Evolutionary conservation across 2,797 vertebrate genomes (phyloP).

Genomic region (Cuniculus paca): DNA sequence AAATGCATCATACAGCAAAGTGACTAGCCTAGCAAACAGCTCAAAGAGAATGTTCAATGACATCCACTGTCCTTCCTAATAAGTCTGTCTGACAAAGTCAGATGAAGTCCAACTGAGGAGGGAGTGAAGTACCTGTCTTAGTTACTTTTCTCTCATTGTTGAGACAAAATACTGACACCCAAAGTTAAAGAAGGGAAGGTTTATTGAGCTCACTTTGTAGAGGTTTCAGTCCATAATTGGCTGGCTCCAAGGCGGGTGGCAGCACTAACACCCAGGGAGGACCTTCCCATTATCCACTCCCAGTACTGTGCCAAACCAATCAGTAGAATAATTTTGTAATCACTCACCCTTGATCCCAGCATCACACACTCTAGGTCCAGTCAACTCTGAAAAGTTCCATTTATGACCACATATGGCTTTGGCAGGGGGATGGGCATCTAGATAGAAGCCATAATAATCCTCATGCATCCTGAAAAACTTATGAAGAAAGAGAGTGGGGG

Average conservation of each 20-base stretch:
- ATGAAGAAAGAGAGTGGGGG: neutral
- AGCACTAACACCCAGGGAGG: neutral
- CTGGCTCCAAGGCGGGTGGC: neutral
- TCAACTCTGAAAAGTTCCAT: neutral
- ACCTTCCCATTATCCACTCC: neutral
- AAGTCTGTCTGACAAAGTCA: neutral
- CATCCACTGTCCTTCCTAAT: neutral
- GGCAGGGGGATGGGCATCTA: neutral
- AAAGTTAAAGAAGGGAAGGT: neutral
- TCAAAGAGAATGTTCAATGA: neutral
- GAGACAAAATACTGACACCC: neutral
- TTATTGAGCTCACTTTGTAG: neutral
- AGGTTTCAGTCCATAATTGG: neutral
- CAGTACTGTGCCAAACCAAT: neutral
- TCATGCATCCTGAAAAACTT: neutral
- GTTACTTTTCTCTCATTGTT: neutral
- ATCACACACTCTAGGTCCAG: neutral
- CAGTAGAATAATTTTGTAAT: neutral
- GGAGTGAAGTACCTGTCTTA: neutral
- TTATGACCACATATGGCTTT: neutral
- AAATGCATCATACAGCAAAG: neutral
- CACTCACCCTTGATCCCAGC: neutral
- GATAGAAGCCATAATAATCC: neutral
- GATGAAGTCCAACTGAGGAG: neutral
- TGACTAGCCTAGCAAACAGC: neutral